Evolutionary conservation across 2,113 vertebrate species (phyloP), one percentile per base, ranked within the genome.

Genomic region (Gobio gobio): DNA sequence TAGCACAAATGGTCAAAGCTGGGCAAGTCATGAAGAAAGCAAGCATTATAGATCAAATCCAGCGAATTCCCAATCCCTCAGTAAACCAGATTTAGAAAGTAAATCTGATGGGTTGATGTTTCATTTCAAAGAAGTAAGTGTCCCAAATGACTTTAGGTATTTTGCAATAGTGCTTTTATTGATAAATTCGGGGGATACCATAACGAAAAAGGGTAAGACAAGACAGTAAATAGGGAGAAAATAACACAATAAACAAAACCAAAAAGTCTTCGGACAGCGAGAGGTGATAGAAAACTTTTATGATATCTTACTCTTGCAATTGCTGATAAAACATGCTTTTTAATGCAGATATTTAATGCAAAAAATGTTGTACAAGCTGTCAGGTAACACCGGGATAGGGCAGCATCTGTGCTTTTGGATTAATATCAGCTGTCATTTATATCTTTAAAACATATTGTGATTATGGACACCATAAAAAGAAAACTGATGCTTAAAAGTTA

Each of bases 1-100:
- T 72, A 63, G 64, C 59, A 64, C 36, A 75, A 16, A 70, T 40
- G 36, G 47, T n/a, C 81, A 72, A 83, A 83, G 51, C 29, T 72
- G 66, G 81, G 7, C 33, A 18, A 8, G 64, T 9, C 26, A 66
- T 80, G 54, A 64, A 64, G 18, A 49, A 51, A 29, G 4, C 45
- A 75, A 75, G 43, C 47, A 22, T 51, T 26, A 29, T 49, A 75
- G n/a, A 49, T 75, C 68, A 72, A 43, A 72, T 72, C 68, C 36
- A 49, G 22, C 14, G 20, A 45, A 47, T 24, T 47, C 22, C 6
- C 12, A 24, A 43, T 24, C 22, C 24, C 43, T 70, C 10, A 47
- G 68, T 24, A n/a, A 72, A 45, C 40, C 40, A n/a, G n/a, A 59
- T 7, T 59, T 59, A 1, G 18, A 59, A 59, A n/a, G 22, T 59